Evolutionary conservation across 2,888 invertebrate genomes (phyloP), one percentile per base, ranked within the genome.

Genomic region (Tupiocoris notatus): DNA sequence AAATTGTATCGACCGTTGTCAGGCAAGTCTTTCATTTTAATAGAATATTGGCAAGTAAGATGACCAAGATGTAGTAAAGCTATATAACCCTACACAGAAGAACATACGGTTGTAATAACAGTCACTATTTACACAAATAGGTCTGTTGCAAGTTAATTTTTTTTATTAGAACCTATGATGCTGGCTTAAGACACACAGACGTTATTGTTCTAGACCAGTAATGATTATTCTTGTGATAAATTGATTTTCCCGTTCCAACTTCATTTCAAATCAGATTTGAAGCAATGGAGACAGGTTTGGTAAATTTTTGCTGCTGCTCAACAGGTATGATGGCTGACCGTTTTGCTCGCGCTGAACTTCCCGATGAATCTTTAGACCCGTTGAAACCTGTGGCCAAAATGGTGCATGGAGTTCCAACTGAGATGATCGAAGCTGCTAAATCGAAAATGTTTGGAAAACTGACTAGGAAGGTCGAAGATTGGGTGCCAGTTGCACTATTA

Each of bases 401-500:
- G 7, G 18, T 64, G 16, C 64, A 21, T 12, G 54, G 67, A 7
- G 67, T 58, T 2, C 9, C 21, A 12, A 67, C 73, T 17, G 75
- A 57, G 1, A 57, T 77, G 68, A 66, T 71, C 1, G 87, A 22
- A 88, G 94, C 94, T 0, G 94, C 91, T 0, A 87, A 87, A 81
- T 86, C 88, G 83, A 93, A 92, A 80, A 89, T 92, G 86, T 93
- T 90, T 84, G 95, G 94, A 0, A 87, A 87, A 77, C 86, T 92
- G 82, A 96, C 93, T 0, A 85, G 96, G 68, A 86, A 85, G 2
- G 87, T 86, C 24, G 82, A 82, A 0, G 86, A 88, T 62, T 99
- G 98, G 98, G 88, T 91, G 79, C 98, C 98, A 0, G 89, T 90
- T 79, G 85, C 89, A 59, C 83, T 94, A 6, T 86, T 99, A 0